Evolutionary conservation across 2,888 invertebrate genomes (phyloP).

Genomic region (Dasypolia templi): DNA sequence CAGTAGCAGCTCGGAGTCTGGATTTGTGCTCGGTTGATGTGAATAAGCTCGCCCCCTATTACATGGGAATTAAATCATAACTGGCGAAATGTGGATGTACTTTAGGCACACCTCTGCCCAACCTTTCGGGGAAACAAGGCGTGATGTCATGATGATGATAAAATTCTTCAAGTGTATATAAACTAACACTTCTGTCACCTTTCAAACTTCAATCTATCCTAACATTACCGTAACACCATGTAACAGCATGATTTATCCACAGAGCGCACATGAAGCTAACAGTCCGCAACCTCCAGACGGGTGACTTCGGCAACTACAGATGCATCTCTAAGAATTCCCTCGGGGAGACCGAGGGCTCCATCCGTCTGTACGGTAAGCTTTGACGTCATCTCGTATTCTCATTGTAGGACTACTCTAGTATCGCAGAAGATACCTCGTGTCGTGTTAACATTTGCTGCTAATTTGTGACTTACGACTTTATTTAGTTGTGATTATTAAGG

Average conservation of each 20-base stretch:
- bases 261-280: slow-evolving; percentile 97
- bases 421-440: slow-evolving; percentile 1
- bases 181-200: background rate
- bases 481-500: background rate
- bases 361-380: slow-evolving; percentile 95
- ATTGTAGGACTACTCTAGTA: slow-evolving; percentile 33
- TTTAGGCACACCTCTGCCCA: too few species aligned
- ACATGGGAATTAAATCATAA: too few species aligned
- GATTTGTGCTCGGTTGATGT: too few species aligned
- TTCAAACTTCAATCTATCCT: background rate
- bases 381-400: slow-evolving; percentile 38
- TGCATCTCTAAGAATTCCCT: slow-evolving; percentile 98
- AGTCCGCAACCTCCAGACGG: slow-evolving; percentile 94
- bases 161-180: background rate
- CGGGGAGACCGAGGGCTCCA: slow-evolving; percentile 98
- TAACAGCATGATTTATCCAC: slow-evolving; percentile 52
- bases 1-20: too few species aligned
- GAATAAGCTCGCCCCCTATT: too few species aligned
- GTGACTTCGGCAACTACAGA: slow-evolving; percentile 97
- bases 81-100: too few species aligned
- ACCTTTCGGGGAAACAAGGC: too few species aligned
- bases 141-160: too few species aligned
- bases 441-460: slow-evolving; percentile 12
- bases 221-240: slow-evolving; percentile 3
- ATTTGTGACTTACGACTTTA: slow-evolving; percentile 24